Base-by-base conservation (phyloP, 1,140 invertebrate genomes). In the Drosophila pachea region DNA sequence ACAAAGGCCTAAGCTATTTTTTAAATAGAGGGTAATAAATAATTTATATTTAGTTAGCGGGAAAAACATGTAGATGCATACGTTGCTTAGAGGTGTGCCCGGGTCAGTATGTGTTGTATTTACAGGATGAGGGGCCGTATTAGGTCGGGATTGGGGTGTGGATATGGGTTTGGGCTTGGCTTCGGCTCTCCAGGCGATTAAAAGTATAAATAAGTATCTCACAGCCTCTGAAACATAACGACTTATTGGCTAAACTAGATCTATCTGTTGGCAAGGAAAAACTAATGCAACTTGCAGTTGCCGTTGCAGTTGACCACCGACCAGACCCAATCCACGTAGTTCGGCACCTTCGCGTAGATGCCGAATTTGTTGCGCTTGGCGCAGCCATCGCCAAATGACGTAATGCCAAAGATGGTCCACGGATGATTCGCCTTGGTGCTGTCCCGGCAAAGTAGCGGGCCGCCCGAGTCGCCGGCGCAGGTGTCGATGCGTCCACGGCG, bases 311-410 rank as follows among this genome's bases (percentile, higher is more conserved):
- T 91, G 67, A 94, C 92, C 31, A 94, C 92, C 73, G 91, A 91
- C 68, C 92, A 90, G 50, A 98, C 96, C 97, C 97, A 98, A 5
- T 92, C 90, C 3, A 96, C 92, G 87, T 97, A 98, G 84, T 97
- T 97, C 7, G 94, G 92, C 4, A 98, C 93, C 74, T 94, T 93
- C 2, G 96, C 95, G 82, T 98, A 98, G 63, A 98, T 97, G 4
- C 97, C 97, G 77, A 94, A 98, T 89, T 97, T 98, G 45, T 95
- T 95, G 50, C 93, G 93, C 81, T 95, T 94, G 5, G 96, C 97
- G 86, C 97, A 98, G 14, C 96, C 97, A 83, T 98, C 97, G 0
- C 97, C 97, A 74, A 98, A 99, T 83, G 96, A 97, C 0, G 97
- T 98, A 38, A 98, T 96, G 4, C 97, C 97, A 88, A 95, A 95